Evolutionary conservation across 1,140 invertebrate genomes (phyloP).

Genomic region (Panulirus ornatus): DNA sequence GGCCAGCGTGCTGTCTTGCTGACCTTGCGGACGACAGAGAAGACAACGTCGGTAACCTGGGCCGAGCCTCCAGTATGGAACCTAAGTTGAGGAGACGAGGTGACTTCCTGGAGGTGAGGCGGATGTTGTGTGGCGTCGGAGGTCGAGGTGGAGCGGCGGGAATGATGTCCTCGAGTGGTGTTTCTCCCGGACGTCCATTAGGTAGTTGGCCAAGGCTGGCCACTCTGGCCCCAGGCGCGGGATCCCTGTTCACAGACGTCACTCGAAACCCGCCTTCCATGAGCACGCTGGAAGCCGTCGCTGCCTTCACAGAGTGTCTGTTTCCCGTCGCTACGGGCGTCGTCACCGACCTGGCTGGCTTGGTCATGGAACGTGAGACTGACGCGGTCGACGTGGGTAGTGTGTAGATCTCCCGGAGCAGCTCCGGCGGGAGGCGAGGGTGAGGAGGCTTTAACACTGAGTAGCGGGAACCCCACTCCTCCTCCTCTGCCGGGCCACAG

Average conservation of each 20-base stretch:
- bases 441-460: slow-evolving; percentile 48
- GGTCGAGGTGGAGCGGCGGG: slow-evolving; percentile 47
- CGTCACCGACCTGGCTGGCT: neutral
- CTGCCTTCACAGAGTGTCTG: neutral
- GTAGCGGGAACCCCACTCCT: slow-evolving; percentile 56
- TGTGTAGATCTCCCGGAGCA: slow-evolving; percentile 60
- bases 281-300: neutral
- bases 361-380: slow-evolving; percentile 15
- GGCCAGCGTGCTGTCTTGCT: slow-evolving; percentile 33
- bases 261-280: slow-evolving; percentile 37
- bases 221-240: neutral
- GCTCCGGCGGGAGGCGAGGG: slow-evolving; percentile 54
- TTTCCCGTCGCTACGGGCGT: neutral
- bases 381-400: slow-evolving; percentile 34
- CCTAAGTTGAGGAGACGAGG: slow-evolving; percentile 30
- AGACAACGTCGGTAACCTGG: slow-evolving; percentile 19
- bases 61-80: slow-evolving; percentile 20
- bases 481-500: slow-evolving; percentile 59
- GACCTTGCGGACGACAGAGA: slow-evolving; percentile 20
- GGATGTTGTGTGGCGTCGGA: neutral
- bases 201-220: slow-evolving; percentile 32
- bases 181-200: slow-evolving; percentile 45
- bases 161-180: slow-evolving; percentile 25
- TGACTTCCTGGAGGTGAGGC: neutral
- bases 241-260: slow-evolving; percentile 24